Evolutionary conservation across 2,113 vertebrate genomes (phyloP), one percentile per base, ranked within the genome.

Genomic region (Actenoides lindsayi): DNA sequence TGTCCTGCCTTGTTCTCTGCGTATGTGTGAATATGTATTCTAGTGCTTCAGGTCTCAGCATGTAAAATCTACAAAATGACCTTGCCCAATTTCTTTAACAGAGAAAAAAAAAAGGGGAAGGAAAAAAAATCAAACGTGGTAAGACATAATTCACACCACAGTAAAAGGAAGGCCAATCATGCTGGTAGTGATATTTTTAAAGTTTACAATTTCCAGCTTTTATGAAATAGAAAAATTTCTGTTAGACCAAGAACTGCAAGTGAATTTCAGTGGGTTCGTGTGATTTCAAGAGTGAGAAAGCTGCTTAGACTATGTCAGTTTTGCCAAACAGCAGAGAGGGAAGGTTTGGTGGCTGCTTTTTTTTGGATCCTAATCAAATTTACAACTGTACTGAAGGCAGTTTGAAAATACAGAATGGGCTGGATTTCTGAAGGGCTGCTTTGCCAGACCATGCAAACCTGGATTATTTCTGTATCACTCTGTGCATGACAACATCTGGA

Each of bases 61-160:
- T 76, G 70, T 41, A 87, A 94, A 89, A 89, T 28, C 46, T 73
- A 70, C 50, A 81, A 81, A 91, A 93, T 56, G 1, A 68, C 65
- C 57, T 82, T 60, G 84, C 11, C 8, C 16, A 44, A 65, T 56
- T 68, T 5, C 11, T 80, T 71, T 42, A 77, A 65, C 54, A 42
- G 30, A 46, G 33, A 31, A 59, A 18, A 1, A 9, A 37, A 48
- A 35, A 2, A n/a, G 69, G 11, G 5, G 48, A 33, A 64, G 12
- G 16, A 33, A 33, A 4, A 31, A 82, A 57, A 64, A 62, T 25
- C 46, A 80, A 80, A 80, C 8, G 7, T 74, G 89, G 67, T 37
- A 37, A 92, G 83, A 83, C 80, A 63, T 90, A 88, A 92, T 93
- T 92, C 41, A 71, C 76, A 94, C 68, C 31, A 88, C 18, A 77